Conservation (phyloP, 1,140 invertebrate species). For the Stegodyphus dumicola region DNA sequence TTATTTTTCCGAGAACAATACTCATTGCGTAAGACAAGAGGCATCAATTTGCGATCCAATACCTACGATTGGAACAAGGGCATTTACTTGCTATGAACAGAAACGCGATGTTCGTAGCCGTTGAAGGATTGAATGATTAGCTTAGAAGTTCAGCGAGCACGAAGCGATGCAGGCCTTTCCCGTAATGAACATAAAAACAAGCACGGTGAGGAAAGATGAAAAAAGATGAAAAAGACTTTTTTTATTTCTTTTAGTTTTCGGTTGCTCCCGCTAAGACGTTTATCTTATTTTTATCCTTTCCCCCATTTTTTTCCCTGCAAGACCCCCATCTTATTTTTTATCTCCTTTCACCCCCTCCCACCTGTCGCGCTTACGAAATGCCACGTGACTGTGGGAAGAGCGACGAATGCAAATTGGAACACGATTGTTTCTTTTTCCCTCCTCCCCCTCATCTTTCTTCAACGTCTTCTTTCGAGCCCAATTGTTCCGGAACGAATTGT, state of each 20-base stretch:
- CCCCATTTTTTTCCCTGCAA: background rate
- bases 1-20: background rate
- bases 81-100: background rate
- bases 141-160: background rate
- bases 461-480: background rate
- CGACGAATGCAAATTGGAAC: conserved; percentile 13
- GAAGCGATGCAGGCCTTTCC: background rate
- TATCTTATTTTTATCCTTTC: conserved; percentile 1
- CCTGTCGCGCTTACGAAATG: background rate
- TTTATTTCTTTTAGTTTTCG: background rate
- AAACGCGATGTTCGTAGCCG: background rate
- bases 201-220: background rate
- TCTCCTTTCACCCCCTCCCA: background rate
- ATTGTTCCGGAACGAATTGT: background rate
- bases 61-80: background rate
- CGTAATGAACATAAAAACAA: conserved; percentile 9
- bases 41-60: conserved; percentile 4
- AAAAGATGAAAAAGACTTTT: background rate
- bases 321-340: background rate
- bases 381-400: conserved; percentile 6
- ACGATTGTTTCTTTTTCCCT: conserved; percentile 1
- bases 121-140: conserved; percentile 1
- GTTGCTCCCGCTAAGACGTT: background rate
- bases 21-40: background rate
- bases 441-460: background rate